Evolutionary conservation across 2,888 invertebrate species (phyloP).

Genomic region (Strigamia transsilvanica): DNA sequence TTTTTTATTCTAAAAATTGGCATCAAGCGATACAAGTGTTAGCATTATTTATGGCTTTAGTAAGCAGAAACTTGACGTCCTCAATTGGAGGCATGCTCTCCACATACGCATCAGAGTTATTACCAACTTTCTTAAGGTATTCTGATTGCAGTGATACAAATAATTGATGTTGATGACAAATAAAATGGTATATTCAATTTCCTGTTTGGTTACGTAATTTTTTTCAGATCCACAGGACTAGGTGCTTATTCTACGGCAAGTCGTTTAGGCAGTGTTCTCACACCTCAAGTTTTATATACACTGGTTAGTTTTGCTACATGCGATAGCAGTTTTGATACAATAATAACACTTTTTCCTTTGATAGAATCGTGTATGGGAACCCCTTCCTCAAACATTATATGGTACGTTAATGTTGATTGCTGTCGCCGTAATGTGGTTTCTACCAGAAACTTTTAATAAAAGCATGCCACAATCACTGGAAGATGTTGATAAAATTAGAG

Average conservation of each 20-base stretch:
- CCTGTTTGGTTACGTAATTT: too few relatives aligned
- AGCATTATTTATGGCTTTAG: neutral
- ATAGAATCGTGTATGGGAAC: conserved; percentile 1
- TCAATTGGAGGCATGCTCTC: too few relatives aligned
- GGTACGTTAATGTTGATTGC: conserved; percentile 3
- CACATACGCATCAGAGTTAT: too few relatives aligned
- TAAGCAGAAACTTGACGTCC: neutral
- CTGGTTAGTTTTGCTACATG: neutral
- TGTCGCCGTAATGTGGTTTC: neutral
- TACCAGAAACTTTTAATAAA: conserved; percentile 12
- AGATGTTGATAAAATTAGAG: conserved; percentile 20
- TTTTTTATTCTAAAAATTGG: conserved; percentile 36
- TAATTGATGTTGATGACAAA: too few relatives aligned
- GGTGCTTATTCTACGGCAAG: too few relatives aligned
- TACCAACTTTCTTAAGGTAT: too few relatives aligned
- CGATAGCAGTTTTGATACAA: neutral
- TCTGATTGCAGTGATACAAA: neutral
- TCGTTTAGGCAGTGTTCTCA: too few relatives aligned
- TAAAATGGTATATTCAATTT: too few relatives aligned
- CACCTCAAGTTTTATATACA: neutral
- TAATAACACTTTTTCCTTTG: neutral
- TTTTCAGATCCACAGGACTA: too few relatives aligned
- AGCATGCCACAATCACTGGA: neutral
- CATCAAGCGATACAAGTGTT: neutral
- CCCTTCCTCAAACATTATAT: conserved; percentile 1